Percentiles rank a stretch among this genome's conserved stretches.
Evolutionary conservation across 2,113 vertebrate species (phyloP).

Genomic region (Hippoglossus stenolepis): DNA sequence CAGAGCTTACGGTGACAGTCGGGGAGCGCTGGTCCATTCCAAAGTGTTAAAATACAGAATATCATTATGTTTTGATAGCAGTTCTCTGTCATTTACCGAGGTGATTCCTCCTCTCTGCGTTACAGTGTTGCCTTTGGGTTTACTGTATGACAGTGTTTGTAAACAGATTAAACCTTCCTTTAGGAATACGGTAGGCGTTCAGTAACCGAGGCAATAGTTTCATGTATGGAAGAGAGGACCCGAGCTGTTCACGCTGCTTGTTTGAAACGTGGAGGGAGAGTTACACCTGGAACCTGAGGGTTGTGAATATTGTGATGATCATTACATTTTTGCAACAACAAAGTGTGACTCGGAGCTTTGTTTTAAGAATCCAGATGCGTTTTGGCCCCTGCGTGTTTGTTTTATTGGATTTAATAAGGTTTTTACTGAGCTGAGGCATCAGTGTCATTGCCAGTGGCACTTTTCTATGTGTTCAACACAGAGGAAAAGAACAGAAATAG

Average conservation of each 20-base stretch:
- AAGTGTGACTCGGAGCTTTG: constrained; percentile 2
- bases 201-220: constrained; percentile 27
- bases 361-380: constrained; percentile 4
- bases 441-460: constrained; percentile 5
- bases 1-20: constrained; percentile 85
- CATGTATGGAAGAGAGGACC: constrained; percentile 7
- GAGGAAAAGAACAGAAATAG: constrained; percentile 14
- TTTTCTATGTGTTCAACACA: constrained; percentile 1
- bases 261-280: constrained; percentile 31
- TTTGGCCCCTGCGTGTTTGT: constrained; percentile 10
- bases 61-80: constrained; percentile 68
- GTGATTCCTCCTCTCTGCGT: constrained; percentile 60
- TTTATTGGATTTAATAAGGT: constrained; percentile 33
- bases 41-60: constrained; percentile 76
- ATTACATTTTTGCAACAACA: background rate
- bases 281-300: constrained; percentile 39
- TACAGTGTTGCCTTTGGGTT: constrained; percentile 66
- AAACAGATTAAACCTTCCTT: constrained; percentile 70
- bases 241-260: constrained; percentile 16
- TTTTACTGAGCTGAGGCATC: constrained; percentile 24
- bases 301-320: constrained; percentile 12
- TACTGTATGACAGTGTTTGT: constrained; percentile 65
- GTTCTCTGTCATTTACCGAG: constrained; percentile 67
- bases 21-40: constrained; percentile 78
- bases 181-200: constrained; percentile 45